Base-by-base conservation (phyloP, 2,797 vertebrate genomes). In the Rhodeus uyekii region DNA sequence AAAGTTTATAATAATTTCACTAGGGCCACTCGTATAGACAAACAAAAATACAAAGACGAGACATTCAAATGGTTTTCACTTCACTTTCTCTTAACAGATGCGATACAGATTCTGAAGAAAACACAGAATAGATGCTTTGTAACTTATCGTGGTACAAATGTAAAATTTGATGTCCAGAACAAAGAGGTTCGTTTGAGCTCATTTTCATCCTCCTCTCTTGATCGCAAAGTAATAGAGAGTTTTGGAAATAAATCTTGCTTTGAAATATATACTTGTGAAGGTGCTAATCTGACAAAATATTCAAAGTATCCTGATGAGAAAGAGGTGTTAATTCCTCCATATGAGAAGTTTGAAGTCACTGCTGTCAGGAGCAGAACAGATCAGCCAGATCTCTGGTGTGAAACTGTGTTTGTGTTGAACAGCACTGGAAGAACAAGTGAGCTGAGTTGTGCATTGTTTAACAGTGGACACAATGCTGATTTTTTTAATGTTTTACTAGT, bases 251-350 rank as follows among this genome's bases (percentile, higher is more conserved):
- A 0, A 60, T 60, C 55, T 32, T 63, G 74, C 22, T 76, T 76
- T 61, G 24, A 63, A 61, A 76, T 63, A 18, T 22, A 61, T 24
- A 76, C 74, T 8, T 76, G 74, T 44, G 55, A 63, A 44, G 58
- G 74, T 44, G 58, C 55, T 5, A 4, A 76, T 46, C 1, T 76
- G 58, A 44, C 38, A 22, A 76, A 34, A 46, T 63, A 76, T 2
- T 76, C 74, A 1, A 60, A 42, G 74, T 63, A 46, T 63, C 73
- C 58, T 4, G 18, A 46, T 1, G 75, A 76, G 58, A 8, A 24
- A 34, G 75, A 76, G 58, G 58, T 76, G 10, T 19, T 76, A 3
- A 76, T 76, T 76, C 74, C 74, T 14, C 74, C 74, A 29, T 76
- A 76, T 32, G 74, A 76, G 55, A 76, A 0, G 2, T 76, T 76